Percentiles rank a stretch among this genome's conserved stretches.
Evolutionary conservation across 2,113 vertebrate species (phyloP).

Genomic region (Aptenodytes patagonicus): DNA sequence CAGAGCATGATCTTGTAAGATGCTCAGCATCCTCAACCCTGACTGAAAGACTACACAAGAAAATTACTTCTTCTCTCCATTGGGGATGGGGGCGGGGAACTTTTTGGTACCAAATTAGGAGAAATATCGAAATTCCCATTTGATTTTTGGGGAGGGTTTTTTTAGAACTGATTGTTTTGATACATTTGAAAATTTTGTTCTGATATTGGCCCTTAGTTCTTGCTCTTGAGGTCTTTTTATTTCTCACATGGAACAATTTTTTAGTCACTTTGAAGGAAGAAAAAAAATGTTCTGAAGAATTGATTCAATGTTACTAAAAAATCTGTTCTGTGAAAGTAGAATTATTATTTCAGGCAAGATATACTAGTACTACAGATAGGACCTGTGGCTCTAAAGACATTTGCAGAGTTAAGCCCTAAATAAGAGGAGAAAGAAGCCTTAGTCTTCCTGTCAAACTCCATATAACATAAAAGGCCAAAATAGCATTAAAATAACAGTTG

Average conservation of each 20-base stretch:
- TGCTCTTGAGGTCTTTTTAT: background rate
- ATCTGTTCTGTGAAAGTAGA: background rate
- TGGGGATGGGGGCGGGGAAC: background rate
- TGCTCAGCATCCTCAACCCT: background rate
- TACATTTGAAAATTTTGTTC: background rate
- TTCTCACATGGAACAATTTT: background rate
- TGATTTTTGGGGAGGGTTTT: background rate
- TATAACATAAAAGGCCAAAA: background rate
- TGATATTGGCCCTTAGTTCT: background rate
- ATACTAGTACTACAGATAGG: background rate
- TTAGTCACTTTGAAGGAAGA: background rate
- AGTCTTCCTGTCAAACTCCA: background rate
- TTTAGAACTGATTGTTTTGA: background rate
- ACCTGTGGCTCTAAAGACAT: background rate
- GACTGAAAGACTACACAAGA: background rate
- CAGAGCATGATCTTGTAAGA: background rate
- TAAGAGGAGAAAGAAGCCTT: background rate
- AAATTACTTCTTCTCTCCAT: background rate
- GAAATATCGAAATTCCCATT: background rate
- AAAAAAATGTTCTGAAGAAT: background rate
- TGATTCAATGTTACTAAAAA: background rate
- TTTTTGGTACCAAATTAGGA: background rate
- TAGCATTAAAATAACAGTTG: background rate
- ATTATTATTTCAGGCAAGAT: background rate
- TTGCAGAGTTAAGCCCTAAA: background rate